Percentiles rank a stretch among this genome's conserved stretches.
phyloP scores from a whole-genome alignment of 2,113 vertebrate species.

The Cavia aperea region DNA sequence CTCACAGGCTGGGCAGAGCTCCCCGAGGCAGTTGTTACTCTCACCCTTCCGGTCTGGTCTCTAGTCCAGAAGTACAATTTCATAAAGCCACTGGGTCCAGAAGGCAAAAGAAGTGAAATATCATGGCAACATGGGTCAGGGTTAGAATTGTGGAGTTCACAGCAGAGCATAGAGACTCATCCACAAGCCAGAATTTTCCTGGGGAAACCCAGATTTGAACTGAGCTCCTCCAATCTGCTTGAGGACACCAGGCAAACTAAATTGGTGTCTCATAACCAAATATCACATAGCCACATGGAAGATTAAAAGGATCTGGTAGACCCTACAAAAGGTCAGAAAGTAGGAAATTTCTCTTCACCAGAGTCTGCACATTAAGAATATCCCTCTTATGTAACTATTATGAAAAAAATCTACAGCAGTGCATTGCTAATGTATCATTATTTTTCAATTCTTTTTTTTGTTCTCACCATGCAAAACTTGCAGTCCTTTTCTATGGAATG shows the following conservation, averaged over 20 bases:
- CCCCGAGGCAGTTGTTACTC: no score
- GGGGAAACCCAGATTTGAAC: background rate
- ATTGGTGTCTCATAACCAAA: background rate
- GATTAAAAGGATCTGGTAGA: background rate
- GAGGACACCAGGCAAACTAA: background rate
- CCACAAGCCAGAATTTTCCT: background rate
- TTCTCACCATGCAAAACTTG: background rate
- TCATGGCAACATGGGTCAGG: background rate
- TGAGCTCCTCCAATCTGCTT: background rate
- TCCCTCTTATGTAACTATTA: background rate
- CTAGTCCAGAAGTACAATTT: background rate
- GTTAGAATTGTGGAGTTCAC: background rate
- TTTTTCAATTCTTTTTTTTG: background rate
- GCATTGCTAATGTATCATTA: background rate
- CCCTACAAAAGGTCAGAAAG: background rate
- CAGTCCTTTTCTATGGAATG: background rate
- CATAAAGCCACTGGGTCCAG: background rate
- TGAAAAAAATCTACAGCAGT: background rate
- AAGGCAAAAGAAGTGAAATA: background rate
- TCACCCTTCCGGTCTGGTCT: no score
- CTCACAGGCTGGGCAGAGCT: no score
- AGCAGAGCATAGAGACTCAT: background rate
- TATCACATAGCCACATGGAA: background rate
- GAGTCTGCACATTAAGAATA: no score
- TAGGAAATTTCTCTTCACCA: background rate